phyloP scores from a whole-genome alignment of 2,113 vertebrate genomes.

The Oreotrochilus melanogaster region DNA sequence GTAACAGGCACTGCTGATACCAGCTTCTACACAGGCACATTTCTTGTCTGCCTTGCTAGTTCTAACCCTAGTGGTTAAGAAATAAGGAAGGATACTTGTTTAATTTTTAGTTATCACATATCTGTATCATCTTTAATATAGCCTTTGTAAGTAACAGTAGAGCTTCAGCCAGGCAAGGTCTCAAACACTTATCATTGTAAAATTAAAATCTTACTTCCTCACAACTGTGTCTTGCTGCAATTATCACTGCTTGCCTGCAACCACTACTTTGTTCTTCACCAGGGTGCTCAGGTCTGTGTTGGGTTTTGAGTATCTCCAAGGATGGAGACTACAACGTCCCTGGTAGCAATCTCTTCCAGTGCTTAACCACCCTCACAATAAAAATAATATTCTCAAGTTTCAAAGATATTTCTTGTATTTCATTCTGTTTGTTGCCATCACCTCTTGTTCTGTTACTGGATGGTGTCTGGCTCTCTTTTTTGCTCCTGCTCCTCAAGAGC shows the following conservation, averaged over 20 bases:
- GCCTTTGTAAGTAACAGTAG: rapidly evolving
- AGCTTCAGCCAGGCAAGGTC: neutral
- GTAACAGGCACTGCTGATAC: neutral
- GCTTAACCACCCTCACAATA: neutral
- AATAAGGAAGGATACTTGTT: neutral
- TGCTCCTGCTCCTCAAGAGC: neutral
- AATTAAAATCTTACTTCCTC: neutral
- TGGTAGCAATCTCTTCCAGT: neutral
- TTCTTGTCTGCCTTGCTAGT: neutral
- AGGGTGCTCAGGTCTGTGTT: neutral
- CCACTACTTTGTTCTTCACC: neutral
- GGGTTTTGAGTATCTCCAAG: neutral
- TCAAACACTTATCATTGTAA: neutral
- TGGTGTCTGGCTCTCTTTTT: neutral
- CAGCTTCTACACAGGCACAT: neutral
- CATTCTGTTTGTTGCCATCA: neutral
- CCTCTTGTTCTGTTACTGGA: neutral
- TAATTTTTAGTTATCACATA: neutral
- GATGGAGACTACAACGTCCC: neutral
- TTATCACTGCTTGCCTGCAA: neutral
- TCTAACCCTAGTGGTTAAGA: neutral
- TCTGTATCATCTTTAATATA: neutral
- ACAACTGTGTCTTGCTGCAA: neutral
- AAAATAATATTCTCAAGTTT: neutral
- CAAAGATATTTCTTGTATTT: neutral